Evolutionary conservation across 2,797 vertebrate genomes (phyloP), one percentile per base, ranked within the genome.

Genomic region (Silurus aristotelis): DNA sequence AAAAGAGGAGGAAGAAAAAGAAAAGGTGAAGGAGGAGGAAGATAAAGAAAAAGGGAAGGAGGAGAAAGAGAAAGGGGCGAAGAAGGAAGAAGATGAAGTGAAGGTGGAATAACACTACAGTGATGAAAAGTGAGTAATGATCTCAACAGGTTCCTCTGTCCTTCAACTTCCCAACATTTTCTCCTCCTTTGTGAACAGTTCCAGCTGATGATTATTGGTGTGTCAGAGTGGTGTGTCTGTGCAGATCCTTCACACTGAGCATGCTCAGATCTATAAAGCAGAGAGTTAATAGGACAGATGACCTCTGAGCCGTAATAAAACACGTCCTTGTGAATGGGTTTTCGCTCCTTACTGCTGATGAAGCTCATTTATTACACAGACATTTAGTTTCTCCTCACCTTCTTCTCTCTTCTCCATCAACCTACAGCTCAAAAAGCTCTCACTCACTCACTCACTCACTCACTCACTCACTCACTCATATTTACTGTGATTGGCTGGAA

Each of bases 271-370:
- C 19, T n/a, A 82, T 82, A 67, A 60, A 43, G 55, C 17, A 60
- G 68, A 58, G 52, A 46, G 67, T 71, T 72, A 83, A 83, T 22
- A 46, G 81, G 67, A 72, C 56, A 72, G 38, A 73, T 63, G 68
- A 83, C 68, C 68, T 83, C 68, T 83, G 68, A 46, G 55, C 0
- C 3, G 19, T 83, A 72, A 83, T 83, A 73, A 73, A 72, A 72
- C 81, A 72, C 81, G 10, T 14, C 81, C 68, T 72, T 46, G 67
- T 71, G 68, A 66, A 83, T 60, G 67, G 31, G 13, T n/a, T 58
- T 46, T n/a, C 10, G 20, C 61, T 20, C 55, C 31, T 25, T 27
- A n/a, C 31, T 46, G 55, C 17, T 46, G 56, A 82, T 82, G 52
- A 31, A 43, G 66, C 17, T 82, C 67, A 67, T 81, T 81, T 52